Base-by-base conservation (phyloP, 2,888 invertebrate genomes). In the Melanargia galathea region DNA sequence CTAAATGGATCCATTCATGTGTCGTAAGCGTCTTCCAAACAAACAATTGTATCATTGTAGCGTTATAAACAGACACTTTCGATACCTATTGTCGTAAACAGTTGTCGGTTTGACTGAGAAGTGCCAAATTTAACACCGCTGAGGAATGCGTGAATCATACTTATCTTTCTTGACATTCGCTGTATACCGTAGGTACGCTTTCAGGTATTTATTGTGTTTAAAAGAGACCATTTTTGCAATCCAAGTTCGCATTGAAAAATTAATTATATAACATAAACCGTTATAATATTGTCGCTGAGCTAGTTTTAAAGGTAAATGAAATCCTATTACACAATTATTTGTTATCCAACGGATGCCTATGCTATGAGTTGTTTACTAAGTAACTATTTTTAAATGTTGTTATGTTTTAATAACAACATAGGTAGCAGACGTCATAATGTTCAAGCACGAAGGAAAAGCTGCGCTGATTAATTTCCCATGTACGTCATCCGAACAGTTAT, bases 401-500 rank as follows among this genome's bases (percentile, higher is more conserved):
- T 43, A 43, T 43, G 16, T 43, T 8, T 20, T 13, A 35, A 52
- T n/a, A n/a, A n/a, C n/a, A n/a, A n/a, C n/a, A n/a, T n/a, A n/a
- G n/a, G n/a, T n/a, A n/a, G n/a, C n/a, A 20, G 35, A 52, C 52
- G 52, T 52, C 52, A 52, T 20, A 52, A 20, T 26, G 5, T 20
- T 33, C 20, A 11, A 3, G n/a, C 20, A 24, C 40, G 13, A 38
- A 26, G 40, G 55, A 16, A 55, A 40, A 51, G 51, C 11, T 33
- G 51, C 16, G n/a, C 7, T 16, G 7, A 40, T 16, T 43, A 55
- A 55, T 26, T 43, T 11, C 45, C 45, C 30, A 45, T 30, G 45
- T 13, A 57, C 57, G 45, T 57, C 57, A 57, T 43, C 45, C 7
- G 18, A n/a, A 13, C 30, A 57, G 30, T 57, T 18, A 46, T 46